Percentiles rank a stretch among this genome's conserved stretches.
These are phyloP conservation scores for Patella vulgata DNA, from an alignment of 1,140 invertebrate genomes.

Conservation along the genomic window DNA sequence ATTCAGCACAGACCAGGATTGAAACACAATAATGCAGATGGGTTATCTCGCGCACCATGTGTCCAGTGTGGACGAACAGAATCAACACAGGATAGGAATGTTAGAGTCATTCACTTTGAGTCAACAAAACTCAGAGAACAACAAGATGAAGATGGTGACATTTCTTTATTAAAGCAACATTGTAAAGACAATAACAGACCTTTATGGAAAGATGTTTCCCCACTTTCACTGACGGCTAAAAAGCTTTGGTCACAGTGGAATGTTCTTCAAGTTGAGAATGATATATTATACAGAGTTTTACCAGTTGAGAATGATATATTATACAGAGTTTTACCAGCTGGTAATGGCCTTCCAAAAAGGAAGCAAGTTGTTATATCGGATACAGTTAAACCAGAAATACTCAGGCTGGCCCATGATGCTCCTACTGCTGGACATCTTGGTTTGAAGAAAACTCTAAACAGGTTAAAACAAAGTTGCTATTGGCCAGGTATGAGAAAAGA, in stretches of 20 bases:
- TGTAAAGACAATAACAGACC: not conserved
- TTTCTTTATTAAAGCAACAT: not conserved
- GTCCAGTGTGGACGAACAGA: conserved; percentile 10
- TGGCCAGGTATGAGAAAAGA: conserved; percentile 19
- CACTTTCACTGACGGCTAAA: not conserved
- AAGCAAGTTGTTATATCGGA: conserved; percentile 1
- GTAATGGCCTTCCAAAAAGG: not conserved
- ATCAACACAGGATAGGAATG: not conserved
- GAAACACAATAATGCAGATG: not conserved
- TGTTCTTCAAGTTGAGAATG: conserved; percentile 4
- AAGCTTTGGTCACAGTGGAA: conserved; percentile 14
- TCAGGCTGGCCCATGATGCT: conserved; percentile 13
- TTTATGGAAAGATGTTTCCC: conserved; percentile 1
- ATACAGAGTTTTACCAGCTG: no score
- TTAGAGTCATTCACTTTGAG: not conserved
- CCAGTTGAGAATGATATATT: no score
- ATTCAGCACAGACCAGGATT: not conserved
- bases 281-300: not conserved
- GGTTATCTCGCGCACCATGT: not conserved
- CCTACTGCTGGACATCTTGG: conserved; percentile 22
- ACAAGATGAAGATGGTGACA: not conserved
- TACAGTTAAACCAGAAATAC: not conserved
- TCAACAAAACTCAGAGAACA: not conserved
- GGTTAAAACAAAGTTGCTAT: conserved; percentile 11
- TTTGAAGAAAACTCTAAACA: conserved; percentile 15